phyloP scores from a whole-genome alignment of 2,113 vertebrate species.

The Callospermophilus lateralis region DNA sequence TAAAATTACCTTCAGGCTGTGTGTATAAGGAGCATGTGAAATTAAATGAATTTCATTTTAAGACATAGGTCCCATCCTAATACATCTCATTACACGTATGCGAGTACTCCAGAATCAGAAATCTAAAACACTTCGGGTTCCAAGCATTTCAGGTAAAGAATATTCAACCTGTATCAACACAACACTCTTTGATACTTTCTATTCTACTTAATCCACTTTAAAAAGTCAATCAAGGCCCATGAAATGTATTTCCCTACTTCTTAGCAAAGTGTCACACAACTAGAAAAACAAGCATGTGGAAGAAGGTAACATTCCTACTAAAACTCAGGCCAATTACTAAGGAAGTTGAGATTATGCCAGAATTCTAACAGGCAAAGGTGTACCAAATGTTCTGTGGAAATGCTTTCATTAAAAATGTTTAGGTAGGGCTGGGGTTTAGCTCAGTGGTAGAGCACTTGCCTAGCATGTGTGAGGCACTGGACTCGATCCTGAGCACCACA shows the following conservation, averaged over 20 bases:
- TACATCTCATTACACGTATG: not conserved
- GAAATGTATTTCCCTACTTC: not conserved
- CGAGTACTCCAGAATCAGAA: not conserved
- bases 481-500: too few relatives aligned
- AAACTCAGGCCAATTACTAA: not conserved
- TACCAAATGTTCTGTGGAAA: not conserved
- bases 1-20: not conserved
- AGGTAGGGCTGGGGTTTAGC: not conserved
- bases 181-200: not conserved
- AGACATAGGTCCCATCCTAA: not conserved
- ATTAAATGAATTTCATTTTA: not conserved
- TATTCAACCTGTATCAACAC: not conserved
- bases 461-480: too few relatives aligned
- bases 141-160: not conserved
- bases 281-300: not conserved
- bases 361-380: not conserved
- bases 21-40: not conserved
- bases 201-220: not conserved
- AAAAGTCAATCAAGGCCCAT: not conserved
- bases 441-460: too few relatives aligned
- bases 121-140: not conserved
- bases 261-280: not conserved
- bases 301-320: not conserved
- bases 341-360: not conserved
- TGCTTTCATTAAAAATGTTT: not conserved